Conservation (phyloP, 2,888 invertebrate genomes). For the Coremacera marginata region DNA sequence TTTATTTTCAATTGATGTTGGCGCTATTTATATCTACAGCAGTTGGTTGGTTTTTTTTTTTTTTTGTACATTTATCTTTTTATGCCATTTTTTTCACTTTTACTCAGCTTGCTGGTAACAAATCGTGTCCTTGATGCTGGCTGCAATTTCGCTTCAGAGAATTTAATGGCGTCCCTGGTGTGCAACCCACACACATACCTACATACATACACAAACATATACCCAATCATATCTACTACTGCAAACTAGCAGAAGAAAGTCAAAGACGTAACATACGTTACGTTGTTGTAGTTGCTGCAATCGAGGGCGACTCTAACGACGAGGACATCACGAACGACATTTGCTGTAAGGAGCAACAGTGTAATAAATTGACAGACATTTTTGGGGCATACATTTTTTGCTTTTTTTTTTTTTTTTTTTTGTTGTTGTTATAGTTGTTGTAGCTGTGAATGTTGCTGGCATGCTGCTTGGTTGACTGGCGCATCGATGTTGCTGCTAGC, state of each 20-base stretch:
- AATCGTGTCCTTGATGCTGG: constrained; percentile 28
- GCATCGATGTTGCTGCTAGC: background rate
- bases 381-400: constrained; percentile 19
- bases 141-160: constrained; percentile 43
- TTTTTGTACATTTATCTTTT: background rate
- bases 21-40: constrained; percentile 3
- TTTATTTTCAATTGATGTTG: constrained; percentile 32
- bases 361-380: constrained; percentile 37
- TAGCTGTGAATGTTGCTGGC: constrained; percentile 54
- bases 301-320: constrained; percentile 1
- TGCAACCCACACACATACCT: constrained; percentile 14
- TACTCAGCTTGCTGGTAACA: background rate
- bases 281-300: background rate
- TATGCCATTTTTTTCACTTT: background rate
- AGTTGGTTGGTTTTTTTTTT: background rate
- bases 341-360: constrained; percentile 29
- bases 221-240: background rate
- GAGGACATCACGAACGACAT: background rate
- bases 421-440: background rate
- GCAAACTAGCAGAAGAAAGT: background rate
- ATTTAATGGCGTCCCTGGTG: constrained; percentile 35
- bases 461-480: constrained; percentile 51
- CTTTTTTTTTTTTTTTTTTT: background rate
- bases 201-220: background rate
- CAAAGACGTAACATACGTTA: constrained; percentile 9